Base-by-base conservation (phyloP, 2,888 invertebrate species). In the Thecophora atra region DNA sequence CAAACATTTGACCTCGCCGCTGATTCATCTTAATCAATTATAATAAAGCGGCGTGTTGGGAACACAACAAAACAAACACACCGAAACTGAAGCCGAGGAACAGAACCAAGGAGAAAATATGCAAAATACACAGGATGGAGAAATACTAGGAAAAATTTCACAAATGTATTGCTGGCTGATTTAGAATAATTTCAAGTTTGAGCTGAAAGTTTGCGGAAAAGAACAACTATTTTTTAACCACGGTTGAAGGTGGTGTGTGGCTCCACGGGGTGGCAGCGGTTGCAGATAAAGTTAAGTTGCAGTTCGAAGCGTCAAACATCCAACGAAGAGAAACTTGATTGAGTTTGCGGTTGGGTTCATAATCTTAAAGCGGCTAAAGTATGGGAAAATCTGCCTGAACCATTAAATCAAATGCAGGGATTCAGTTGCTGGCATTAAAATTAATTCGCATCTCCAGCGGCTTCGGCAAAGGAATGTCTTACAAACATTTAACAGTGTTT, bases 21-120 rank as follows among this genome's bases (percentile, higher is more conserved):
- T 83, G 85, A 85, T 85, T 85, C 85, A 85, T 85, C 85, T 85
- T 85, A 85, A 85, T 85, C 85, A 85, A 85, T 85, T 85, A 85
- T 83, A 84, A 83, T 80, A 62, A 70, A 62, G 63, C 70, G 70
- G 62, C 70, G 52, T 62, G 52, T 42, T 28, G 68, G 24, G 26
- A 28, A 56, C 13, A 7, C 19, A 26, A 28, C 4, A 69, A 17
- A 11, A 58, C 1, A 42, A 26, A 37, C n/a, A 37, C 17, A 51
- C 37, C n/a, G 19, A 64, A 42, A 64, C 21, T 19, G 3, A 30
- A 15, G 6, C 11, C 8, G 17, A 51, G 30, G 26, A 44, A 51
- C 19, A 13, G 17, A 54, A 21, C 24, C 54, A 11, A 54, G 21
- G 5, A 54, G 11, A 15, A 21, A 54, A 17, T 24, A 11, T 5